phyloP scores from a whole-genome alignment of 1,140 invertebrate genomes.

The Coenobita brevimanus region DNA sequence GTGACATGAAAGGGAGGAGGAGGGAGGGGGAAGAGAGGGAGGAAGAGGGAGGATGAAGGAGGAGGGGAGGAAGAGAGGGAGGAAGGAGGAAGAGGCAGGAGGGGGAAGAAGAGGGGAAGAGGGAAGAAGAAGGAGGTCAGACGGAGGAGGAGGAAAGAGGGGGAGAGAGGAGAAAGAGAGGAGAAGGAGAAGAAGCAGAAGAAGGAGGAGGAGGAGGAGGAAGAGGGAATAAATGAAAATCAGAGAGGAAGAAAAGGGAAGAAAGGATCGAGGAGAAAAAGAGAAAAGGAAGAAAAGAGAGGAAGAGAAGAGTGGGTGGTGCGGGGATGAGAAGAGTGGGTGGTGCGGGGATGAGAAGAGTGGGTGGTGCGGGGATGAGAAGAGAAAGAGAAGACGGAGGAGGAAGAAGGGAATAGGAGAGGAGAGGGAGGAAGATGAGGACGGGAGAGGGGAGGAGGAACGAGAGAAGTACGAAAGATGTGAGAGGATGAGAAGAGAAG shows the following conservation, averaged over 20 bases:
- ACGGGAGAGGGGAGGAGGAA: background rate
- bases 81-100: too few species aligned
- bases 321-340: background rate
- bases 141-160: too few species aligned
- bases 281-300: background rate
- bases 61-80: too few species aligned
- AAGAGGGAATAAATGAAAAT: background rate
- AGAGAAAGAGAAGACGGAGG: background rate
- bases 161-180: too few species aligned
- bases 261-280: background rate
- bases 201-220: background rate
- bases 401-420: background rate
- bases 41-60: too few species aligned
- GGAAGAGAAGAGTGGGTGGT: too few species aligned
- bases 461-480: background rate
- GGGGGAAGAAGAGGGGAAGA: too few species aligned
- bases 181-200: background rate
- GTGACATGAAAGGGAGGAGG: too few species aligned
- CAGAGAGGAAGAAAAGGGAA: background rate
- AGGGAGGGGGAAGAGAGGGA: too few species aligned
- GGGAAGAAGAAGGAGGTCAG: too few species aligned
- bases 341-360: background rate
- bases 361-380: background rate
- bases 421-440: background rate
- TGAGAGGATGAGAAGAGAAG: background rate